Conservation (phyloP, 2,888 invertebrate genomes). For the Antheraea yamamai region DNA sequence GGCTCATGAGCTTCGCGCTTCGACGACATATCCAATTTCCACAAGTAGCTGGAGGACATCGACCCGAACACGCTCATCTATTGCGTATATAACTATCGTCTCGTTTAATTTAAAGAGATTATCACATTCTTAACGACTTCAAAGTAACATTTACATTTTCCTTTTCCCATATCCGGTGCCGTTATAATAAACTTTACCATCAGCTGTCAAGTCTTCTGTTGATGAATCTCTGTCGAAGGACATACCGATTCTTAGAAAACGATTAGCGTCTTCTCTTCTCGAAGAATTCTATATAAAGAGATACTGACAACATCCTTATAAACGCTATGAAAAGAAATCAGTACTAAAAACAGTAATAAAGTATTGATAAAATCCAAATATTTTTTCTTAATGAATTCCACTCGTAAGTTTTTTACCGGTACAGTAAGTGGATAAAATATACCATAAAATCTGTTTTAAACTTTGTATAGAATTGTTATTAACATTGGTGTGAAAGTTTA, state of each 20-base stretch:
- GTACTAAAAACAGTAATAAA: neutral
- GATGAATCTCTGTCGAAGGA: slow-evolving; percentile 52
- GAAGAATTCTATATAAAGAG: neutral
- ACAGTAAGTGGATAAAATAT: no score
- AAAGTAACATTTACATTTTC: slow-evolving; percentile 9
- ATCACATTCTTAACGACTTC: slow-evolving; percentile 29
- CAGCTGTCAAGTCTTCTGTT: slow-evolving; percentile 38
- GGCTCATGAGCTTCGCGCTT: slow-evolving; percentile 51
- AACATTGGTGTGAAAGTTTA: neutral
- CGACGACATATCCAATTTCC: slow-evolving; percentile 63
- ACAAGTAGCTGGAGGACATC: slow-evolving; percentile 51
- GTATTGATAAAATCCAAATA: neutral
- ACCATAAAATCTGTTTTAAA: no score
- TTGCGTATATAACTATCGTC: slow-evolving; percentile 33
- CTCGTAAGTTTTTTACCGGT: no score
- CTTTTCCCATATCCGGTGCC: neutral
- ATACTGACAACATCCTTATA: neutral
- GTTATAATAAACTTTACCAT: slow-evolving; percentile 25
- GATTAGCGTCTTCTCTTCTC: slow-evolving; percentile 52
- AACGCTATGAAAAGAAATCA: neutral
- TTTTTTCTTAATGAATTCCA: no score
- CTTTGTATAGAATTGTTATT: no score
- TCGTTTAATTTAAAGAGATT: slow-evolving; percentile 29
- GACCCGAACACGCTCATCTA: slow-evolving; percentile 52
- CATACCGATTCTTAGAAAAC: slow-evolving; percentile 56